Evolutionary conservation across 2,797 vertebrate genomes (phyloP), one percentile per base, ranked within the genome.

Genomic region (Gobionotothen gibberifrons): DNA sequence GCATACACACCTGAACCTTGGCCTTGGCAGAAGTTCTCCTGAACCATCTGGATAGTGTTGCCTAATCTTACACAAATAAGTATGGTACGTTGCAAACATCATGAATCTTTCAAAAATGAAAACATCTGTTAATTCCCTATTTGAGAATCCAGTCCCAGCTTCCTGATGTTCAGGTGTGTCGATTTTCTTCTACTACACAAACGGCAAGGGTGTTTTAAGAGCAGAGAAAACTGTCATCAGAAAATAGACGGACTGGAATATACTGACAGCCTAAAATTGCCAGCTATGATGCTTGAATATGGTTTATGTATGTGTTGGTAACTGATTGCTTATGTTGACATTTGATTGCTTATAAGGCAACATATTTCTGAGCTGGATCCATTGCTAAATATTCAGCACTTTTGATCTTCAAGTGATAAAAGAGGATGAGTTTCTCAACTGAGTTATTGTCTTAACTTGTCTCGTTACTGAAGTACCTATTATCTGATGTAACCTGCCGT

Each of bases 401-500:
- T 48, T 79, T 82, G 69, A 79, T 84, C 69, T 44, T 46, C 64
- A 17, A 15, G 43, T 69, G 61, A 78, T 63, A 53, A 36, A 36
- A 64, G 54, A 69, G 52, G 56, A 60, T 26, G 56, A 21, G 44
- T 66, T 66, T 72, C 54, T 4, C 16, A 46, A 13, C 46, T 74
- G 4, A 3, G 51, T 80, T 78, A 69, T 65, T 65, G 58, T 76
- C 60, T 75, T 48, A 66, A 51, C 61, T 5, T 63, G 51, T 53
- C 57, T 21, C 67, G 29, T 40, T 55, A 43, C 26, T 15, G 26
- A 32, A 75, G 42, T 10, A 9, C 14, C 40, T 53, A 66, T 61
- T 39, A 49, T 77, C 53, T 88, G 83, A 85, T 52, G 77, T 40
- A 81, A 84, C 57, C 36, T 32, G 65, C 65, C 63, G 72, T 47